Evolutionary conservation across 2,113 vertebrate genomes (phyloP).

Genomic region (Pluvialis apricaria): DNA sequence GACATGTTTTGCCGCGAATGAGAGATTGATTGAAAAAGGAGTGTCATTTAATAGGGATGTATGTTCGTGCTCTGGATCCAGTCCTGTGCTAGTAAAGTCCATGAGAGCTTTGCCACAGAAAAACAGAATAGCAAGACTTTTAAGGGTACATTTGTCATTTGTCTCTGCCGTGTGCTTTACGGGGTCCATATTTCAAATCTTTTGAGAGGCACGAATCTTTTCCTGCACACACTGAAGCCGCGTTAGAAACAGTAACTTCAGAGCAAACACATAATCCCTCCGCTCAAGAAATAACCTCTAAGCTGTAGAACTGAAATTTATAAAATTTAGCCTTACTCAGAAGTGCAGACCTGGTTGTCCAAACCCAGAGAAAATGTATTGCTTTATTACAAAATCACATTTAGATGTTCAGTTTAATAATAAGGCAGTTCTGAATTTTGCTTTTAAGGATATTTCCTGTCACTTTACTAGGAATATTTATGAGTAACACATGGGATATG

Average conservation of each 20-base stretch:
- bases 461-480: neutral
- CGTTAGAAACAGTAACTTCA: neutral
- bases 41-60: neutral
- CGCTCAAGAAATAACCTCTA: neutral
- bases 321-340: neutral
- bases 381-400: neutral
- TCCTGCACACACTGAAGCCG: neutral
- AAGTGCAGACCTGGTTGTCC: neutral
- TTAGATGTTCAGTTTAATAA: neutral
- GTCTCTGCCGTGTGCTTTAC: neutral
- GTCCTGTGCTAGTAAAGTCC: neutral
- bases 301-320: neutral
- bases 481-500: neutral
- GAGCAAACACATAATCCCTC: neutral
- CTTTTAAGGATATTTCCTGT: neutral
- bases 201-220: neutral
- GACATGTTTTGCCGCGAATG: neutral
- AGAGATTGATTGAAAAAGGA: neutral
- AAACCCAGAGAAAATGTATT: neutral
- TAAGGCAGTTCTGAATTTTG: neutral
- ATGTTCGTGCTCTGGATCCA: neutral
- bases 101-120: neutral
- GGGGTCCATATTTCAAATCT: neutral
- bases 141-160: neutral
- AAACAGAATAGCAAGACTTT: neutral